A percentile compares a stretch with the other conserved stretches of the same genome.
Evolutionary conservation across 2,888 invertebrate genomes (phyloP).

Genomic region (Zeuzera pyrina): DNA sequence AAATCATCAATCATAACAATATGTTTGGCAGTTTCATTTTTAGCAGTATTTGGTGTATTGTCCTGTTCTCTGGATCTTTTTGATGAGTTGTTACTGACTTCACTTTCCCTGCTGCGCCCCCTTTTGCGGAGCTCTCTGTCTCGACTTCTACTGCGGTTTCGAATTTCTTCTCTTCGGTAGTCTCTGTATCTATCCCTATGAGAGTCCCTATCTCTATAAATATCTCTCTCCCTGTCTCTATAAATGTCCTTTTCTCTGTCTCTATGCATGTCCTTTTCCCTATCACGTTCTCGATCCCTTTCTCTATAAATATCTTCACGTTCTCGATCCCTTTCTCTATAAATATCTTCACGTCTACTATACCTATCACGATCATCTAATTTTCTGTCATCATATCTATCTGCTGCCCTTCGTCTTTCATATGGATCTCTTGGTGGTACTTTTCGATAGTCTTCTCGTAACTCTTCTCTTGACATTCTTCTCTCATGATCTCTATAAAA

Average conservation of each 20-base stretch:
- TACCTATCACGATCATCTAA: constrained; percentile 33
- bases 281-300: constrained; percentile 18
- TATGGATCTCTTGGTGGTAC: constrained; percentile 20
- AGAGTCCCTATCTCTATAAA: constrained; percentile 22
- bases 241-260: constrained; percentile 23
- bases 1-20: constrained; percentile 86
- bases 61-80: constrained; percentile 43
- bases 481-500: constrained; percentile 19
- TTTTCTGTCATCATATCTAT: constrained; percentile 28
- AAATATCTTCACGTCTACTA: constrained; percentile 19
- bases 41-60: constrained; percentile 39
- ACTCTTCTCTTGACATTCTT: constrained; percentile 27
- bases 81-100: constrained; percentile 22
- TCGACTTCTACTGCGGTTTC: constrained; percentile 37
- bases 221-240: constrained; percentile 27
- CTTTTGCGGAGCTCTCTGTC: constrained; percentile 51
- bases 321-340: constrained; percentile 21
- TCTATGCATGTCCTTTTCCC: constrained; percentile 15
- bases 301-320: constrained; percentile 21
- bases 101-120: constrained; percentile 42
- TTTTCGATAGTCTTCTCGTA: constrained; percentile 16
- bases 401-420: constrained; percentile 24
- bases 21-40: constrained; percentile 12
- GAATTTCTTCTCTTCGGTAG: constrained; percentile 20
- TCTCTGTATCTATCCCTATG: constrained; percentile 28